A percentile compares a stretch with the other conserved stretches of the same genome.
These are phyloP conservation scores for Azemiops feae DNA, from an alignment of 2,113 vertebrate genomes.

Conservation along the genomic window DNA sequence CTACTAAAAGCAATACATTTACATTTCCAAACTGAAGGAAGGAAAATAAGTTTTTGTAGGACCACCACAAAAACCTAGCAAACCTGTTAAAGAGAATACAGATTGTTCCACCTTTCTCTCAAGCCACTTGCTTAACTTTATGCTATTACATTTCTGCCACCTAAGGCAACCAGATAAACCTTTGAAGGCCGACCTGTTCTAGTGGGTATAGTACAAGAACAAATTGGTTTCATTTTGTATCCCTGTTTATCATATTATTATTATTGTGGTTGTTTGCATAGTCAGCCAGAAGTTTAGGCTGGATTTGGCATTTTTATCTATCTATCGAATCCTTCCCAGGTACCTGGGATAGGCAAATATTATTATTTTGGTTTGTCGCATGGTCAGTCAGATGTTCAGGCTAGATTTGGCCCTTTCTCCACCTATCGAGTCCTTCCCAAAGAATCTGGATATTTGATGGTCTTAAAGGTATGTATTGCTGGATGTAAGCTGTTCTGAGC, in stretches of 20 bases:
- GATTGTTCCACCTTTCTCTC: neutral
- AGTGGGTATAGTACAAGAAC: too few species aligned
- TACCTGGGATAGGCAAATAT: neutral
- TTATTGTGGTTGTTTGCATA: neutral
- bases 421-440: neutral
- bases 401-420: neutral
- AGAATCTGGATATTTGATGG: neutral
- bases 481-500: neutral
- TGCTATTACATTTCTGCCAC: neutral
- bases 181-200: neutral
- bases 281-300: neutral
- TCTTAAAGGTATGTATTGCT: neutral
- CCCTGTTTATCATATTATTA: neutral
- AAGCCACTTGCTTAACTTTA: neutral
- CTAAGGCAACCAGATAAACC: neutral
- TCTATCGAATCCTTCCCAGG: neutral
- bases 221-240: neutral
- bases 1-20: neutral
- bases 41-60: too few species aligned
- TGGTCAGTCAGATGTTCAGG: neutral
- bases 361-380: neutral
- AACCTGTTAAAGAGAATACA: neutral
- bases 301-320: neutral
- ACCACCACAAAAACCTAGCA: neutral
- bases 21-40: neutral